These are phyloP conservation scores for Barbus barbus DNA, from an alignment of 2,113 vertebrate species.

Conservation along the genomic window DNA sequence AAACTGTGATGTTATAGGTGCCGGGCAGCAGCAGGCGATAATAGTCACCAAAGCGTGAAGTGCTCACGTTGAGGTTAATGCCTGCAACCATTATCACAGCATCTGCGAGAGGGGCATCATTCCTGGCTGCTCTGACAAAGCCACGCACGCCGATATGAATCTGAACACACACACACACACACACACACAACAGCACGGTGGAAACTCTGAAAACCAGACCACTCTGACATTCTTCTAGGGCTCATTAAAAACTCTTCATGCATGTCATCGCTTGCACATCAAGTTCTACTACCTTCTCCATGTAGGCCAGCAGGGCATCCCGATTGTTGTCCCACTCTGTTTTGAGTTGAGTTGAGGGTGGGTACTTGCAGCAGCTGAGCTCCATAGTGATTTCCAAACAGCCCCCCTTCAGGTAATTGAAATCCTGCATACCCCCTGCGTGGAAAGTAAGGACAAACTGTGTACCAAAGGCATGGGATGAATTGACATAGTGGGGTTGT, in stretches of 20 bases:
- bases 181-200: not conserved
- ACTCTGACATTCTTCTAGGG: not conserved
- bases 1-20: conserved; percentile 87
- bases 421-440: conserved; percentile 98
- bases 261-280: not conserved
- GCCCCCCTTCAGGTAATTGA: conserved; percentile 91
- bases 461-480: conserved; percentile 15
- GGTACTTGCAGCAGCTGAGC: conserved; percentile 96
- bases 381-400: conserved; percentile 96
- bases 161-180: conserved; percentile 66
- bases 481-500: not conserved
- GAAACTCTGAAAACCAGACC: not conserved
- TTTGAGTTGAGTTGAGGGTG: conserved; percentile 76
- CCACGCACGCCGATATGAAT: conserved; percentile 91
- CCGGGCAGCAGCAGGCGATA: conserved; percentile 91
- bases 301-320: conserved; percentile 89
- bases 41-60: conserved; percentile 85
- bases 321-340: conserved; percentile 91
- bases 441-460: conserved; percentile 7
- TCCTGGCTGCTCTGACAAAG: conserved; percentile 82
- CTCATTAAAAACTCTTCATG: not conserved
- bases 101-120: conserved; percentile 75
- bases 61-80: conserved; percentile 87
- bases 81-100: conserved; percentile 82
- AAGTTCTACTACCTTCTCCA: conserved; percentile 80